A percentile compares a stretch with the other conserved stretches of the same genome.
Evolutionary conservation across 2,113 vertebrate genomes (phyloP).

Genomic region (Myotis lucifugus): DNA sequence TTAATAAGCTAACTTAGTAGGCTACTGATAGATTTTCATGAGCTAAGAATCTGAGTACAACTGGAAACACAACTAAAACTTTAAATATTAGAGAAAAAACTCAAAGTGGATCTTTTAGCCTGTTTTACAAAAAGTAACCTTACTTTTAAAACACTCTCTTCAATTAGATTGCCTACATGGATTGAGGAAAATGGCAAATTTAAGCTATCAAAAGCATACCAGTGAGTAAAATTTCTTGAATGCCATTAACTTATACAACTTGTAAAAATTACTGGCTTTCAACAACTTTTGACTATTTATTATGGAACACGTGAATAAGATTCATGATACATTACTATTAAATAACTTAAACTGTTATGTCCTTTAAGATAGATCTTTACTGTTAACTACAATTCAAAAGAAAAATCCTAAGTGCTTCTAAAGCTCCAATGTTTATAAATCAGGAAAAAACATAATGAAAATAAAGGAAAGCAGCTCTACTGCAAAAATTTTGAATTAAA

Average conservation of each 20-base stretch:
- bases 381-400: not conserved
- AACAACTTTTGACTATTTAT: not conserved
- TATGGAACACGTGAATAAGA: not conserved
- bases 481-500: not conserved
- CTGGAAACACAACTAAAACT: slow-evolving; percentile 15
- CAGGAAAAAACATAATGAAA: slow-evolving; percentile 19
- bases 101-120: not conserved
- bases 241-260: not conserved
- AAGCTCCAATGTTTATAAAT: not conserved
- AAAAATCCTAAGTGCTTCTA: not conserved
- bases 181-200: not conserved
- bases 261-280: slow-evolving; percentile 2
- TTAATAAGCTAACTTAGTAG: slow-evolving; percentile 3
- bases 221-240: slow-evolving; percentile 26
- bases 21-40: not conserved
- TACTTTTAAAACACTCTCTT: slow-evolving; percentile 12
- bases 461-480: not conserved
- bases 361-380: not conserved
- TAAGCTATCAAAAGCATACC: not conserved
- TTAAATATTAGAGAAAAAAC: slow-evolving; percentile 1
- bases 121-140: not conserved
- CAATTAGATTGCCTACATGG: not conserved
- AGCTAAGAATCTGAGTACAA: slow-evolving; percentile 7
- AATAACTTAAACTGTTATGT: not conserved
- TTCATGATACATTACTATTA: not conserved